These are phyloP conservation scores for Crotalus viridis DNA, from an alignment of 2,113 vertebrate species.

Conservation along the genomic window DNA sequence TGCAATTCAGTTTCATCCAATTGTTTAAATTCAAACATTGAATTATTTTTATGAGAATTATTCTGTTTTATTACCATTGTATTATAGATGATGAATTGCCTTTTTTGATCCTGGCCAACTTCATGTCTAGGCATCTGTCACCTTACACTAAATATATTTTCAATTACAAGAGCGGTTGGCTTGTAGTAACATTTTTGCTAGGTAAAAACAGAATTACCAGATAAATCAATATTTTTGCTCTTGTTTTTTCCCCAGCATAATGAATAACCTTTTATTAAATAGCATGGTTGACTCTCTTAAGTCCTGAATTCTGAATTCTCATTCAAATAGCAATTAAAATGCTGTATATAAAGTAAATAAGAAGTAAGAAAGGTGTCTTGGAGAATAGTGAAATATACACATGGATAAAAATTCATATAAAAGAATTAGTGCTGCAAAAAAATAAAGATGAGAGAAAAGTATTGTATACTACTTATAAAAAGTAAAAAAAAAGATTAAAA, in stretches of 20 bases:
- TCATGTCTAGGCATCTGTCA: slow-evolving; percentile 62
- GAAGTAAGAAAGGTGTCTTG: not conserved
- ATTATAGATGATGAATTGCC: slow-evolving; percentile 68
- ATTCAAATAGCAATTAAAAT: not conserved
- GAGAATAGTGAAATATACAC: not conserved
- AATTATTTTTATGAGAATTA: slow-evolving; percentile 73
- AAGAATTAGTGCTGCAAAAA: not conserved
- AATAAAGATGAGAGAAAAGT: not conserved
- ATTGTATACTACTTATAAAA: not conserved
- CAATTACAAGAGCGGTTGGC: slow-evolving; percentile 70
- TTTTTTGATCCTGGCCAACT: slow-evolving; percentile 59
- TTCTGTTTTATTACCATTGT: slow-evolving; percentile 67
- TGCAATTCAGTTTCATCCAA: slow-evolving; percentile 71
- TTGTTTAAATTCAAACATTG: slow-evolving; percentile 71
- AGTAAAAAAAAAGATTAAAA: not conserved
- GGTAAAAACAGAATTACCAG: slow-evolving; percentile 59
- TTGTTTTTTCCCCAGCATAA: slow-evolving; percentile 28
- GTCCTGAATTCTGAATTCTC: slow-evolving; percentile 35
- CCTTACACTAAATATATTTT: slow-evolving; percentile 56
- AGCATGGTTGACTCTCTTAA: slow-evolving; percentile 44
- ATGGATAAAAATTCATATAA: not conserved
- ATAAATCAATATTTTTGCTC: slow-evolving; percentile 50
- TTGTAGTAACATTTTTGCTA: slow-evolving; percentile 65
- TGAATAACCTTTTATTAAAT: slow-evolving; percentile 55
- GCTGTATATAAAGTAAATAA: not conserved